Base-by-base conservation (phyloP, 2,888 invertebrate species). In the Ennomos quercinarius region DNA sequence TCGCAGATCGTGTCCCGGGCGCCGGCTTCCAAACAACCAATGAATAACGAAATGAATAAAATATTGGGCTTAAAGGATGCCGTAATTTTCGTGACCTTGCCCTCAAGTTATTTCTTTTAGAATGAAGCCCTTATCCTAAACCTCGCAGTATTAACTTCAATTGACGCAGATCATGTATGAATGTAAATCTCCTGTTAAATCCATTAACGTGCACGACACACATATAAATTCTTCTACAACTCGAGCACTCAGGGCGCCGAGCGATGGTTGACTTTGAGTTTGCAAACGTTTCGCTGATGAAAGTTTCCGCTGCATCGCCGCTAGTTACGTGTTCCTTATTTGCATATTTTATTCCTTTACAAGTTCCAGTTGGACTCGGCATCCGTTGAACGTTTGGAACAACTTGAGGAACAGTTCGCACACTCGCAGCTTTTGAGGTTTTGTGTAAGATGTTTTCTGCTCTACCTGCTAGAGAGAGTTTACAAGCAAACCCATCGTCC, bases 11-110 rank as follows among this genome's bases (percentile, higher is more conserved):
- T 41, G 47, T 43, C 8, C 35, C 9, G 5, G 6, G 11, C n/a
- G 13, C 10, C 44, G 35, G 35, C 35, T 34, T 34, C 13, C 45
- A 17, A 48, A 37, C 48, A 49, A 12, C 56, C 56, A 39, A 50
- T 56, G 40, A 50, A 36, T 39, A 45, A 45, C 44, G 10, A n/a
- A 44, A 50, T 50, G 56, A 56, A 56, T 50, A 44, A 49, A 56
- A 56, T 45, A 50, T 49, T 11, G 13, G 39, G 27, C 34, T 17
- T 48, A 48, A 43, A 55, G 43, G 55, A 39, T 39, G 12, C 48
- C 48, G 49, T 48, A 43, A 43, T 39, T 49, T 44, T 43, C 38
- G 43, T 39, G 44, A 34, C 12, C 12, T 27, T 40, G 48, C 34
- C 39, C 13, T 10, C 37, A 9, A 38, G 38, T 44, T 52, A 39